These are phyloP conservation scores for Agrotis puta DNA, from an alignment of 2,888 invertebrate species.

Conservation along the genomic window DNA sequence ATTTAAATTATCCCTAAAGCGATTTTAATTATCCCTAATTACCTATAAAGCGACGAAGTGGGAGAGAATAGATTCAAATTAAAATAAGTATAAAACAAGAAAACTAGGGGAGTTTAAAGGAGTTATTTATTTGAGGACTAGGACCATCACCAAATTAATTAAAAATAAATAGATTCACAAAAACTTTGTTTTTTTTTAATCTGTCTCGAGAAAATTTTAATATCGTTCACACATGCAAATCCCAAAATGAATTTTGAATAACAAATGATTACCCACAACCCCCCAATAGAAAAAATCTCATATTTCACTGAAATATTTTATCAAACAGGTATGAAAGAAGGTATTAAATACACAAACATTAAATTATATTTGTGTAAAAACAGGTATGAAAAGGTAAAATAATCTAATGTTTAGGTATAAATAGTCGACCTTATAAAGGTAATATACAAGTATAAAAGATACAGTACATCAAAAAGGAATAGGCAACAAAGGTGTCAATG, in stretches of 20 bases:
- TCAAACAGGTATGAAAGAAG: no score
- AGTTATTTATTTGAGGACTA: constrained; percentile 21
- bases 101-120: constrained; percentile 2
- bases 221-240: constrained; percentile 19
- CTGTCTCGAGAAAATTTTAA: background rate
- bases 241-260: background rate
- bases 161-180: constrained; percentile 14
- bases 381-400: background rate
- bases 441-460: background rate
- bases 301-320: no score
- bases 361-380: no score
- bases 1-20: background rate
- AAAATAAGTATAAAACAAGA: constrained; percentile 7
- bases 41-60: background rate
- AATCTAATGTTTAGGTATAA: background rate
- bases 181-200: background rate
- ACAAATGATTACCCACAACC: background rate
- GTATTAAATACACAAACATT: no score
- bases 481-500: no score
- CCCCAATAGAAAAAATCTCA: background rate
- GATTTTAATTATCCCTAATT: background rate
- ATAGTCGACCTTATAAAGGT: background rate
- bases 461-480: background rate
- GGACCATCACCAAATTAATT: constrained; percentile 47
- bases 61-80: constrained; percentile 3